These are phyloP conservation scores for Thysanoteuthis rhombus DNA, from an alignment of 2,888 invertebrate genomes.

Conservation along the genomic window DNA sequence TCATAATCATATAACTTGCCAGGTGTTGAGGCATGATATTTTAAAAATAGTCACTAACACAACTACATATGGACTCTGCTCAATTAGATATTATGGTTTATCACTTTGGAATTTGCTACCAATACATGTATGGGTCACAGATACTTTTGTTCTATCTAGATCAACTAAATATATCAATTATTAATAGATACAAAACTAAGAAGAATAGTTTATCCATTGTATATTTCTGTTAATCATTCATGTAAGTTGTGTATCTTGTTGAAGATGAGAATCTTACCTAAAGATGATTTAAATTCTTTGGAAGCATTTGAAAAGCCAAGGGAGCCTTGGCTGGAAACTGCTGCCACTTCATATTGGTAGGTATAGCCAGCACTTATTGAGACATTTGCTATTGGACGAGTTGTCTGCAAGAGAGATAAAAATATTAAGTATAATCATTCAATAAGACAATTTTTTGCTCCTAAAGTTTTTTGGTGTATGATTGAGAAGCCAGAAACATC, in stretches of 20 bases:
- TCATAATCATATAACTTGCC: no score
- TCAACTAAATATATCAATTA: no score
- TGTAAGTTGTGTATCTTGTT: not conserved
- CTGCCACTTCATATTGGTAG: constrained; percentile 19
- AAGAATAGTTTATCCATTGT: no score
- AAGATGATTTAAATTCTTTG: constrained; percentile 22
- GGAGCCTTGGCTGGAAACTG: constrained; percentile 21
- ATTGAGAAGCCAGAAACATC: no score
- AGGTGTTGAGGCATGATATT: no score
- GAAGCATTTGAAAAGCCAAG: constrained; percentile 25
- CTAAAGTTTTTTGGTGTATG: not conserved
- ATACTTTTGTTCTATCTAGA: no score
- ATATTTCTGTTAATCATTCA: not conserved
- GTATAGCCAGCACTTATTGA: constrained; percentile 24
- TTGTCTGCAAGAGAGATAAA: constrained; percentile 15
- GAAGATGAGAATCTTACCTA: not conserved
- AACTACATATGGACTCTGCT: no score
- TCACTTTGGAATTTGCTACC: no score
- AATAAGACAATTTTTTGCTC: not conserved
- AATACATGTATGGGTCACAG: no score
- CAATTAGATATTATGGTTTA: no score
- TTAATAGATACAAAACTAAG: no score
- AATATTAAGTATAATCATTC: not conserved
- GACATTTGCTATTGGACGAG: constrained; percentile 26
- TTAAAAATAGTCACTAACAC: no score